phyloP scores from a whole-genome alignment of 2,797 vertebrate genomes.

The Pangasius larnaudii region DNA sequence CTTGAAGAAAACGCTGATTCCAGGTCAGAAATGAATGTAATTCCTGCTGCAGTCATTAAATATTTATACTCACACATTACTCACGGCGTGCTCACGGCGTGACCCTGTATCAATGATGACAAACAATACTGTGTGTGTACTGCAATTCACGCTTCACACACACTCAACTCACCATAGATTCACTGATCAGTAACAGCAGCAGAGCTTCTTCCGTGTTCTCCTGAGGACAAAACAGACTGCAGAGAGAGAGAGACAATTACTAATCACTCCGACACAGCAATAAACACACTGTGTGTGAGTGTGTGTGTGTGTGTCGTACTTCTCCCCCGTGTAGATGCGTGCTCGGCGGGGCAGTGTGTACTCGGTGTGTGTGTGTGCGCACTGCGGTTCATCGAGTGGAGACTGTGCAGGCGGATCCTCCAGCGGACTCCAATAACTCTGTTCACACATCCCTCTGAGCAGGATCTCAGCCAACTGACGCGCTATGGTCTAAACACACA shows the following conservation, averaged over 20 bases:
- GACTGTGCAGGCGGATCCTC: slow-evolving; percentile 93
- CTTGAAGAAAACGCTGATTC: not conserved
- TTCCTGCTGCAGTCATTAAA: too few species aligned
- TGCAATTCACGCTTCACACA: not conserved
- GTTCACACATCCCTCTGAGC: slow-evolving; percentile 96
- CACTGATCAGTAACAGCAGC: slow-evolving; percentile 94
- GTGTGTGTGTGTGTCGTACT: slow-evolving; percentile 73
- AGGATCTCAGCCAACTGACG: slow-evolving; percentile 97
- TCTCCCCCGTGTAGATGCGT: slow-evolving; percentile 93
- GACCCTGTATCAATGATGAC: not conserved
- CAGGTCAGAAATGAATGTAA: too few species aligned
- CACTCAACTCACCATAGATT: slow-evolving; percentile 91
- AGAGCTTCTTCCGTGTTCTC: slow-evolving; percentile 98
- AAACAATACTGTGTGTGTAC: not conserved
- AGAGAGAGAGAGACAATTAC: slow-evolving; percentile 22
- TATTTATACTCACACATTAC: too few species aligned
- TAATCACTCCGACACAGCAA: not conserved
- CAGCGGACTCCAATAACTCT: slow-evolving; percentile 98
- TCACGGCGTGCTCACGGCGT: not conserved
- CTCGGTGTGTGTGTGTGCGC: slow-evolving; percentile 84
- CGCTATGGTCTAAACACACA: slow-evolving; percentile 87
- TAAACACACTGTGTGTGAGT: not conserved
- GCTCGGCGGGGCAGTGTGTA: slow-evolving; percentile 87
- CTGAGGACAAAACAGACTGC: slow-evolving; percentile 97
- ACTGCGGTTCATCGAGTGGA: slow-evolving; percentile 90